Evolutionary conservation across 2,888 invertebrate genomes (phyloP), one percentile per base, ranked within the genome.

Genomic region (Abrostola triplasia): DNA sequence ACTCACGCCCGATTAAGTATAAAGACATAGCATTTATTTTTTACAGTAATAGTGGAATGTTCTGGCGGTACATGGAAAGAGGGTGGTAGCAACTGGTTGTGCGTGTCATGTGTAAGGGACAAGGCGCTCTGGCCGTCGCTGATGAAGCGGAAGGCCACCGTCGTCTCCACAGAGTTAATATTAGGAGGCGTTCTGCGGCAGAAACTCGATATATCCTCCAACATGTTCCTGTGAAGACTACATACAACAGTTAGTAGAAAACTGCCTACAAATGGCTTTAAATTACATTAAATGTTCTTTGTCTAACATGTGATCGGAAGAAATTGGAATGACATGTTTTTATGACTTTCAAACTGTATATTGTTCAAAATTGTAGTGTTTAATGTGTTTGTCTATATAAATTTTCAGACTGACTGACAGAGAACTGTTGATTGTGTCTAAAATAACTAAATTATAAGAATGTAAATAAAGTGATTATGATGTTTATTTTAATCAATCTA

Each of bases 21-120:
- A 40, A 7, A 9, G 40, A 40, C 40, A 10, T 40, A 40, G 63
- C 13, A 51, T 42, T 53, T 36, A 61, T 73, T 49, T 11, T 55
- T 85, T 81, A 4, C 86, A 94, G 94, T 88, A 70, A 94, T 94
- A 70, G 93, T 93, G 35, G 91, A 93, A 66, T 90, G 91, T 75
- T 93, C 93, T 0, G 94, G 94, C 13, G 94, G 94, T 0, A 70
- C 59, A 0, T 94, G 93, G 93, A 79, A 78, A 13, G 88, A 87
- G n/a, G 87, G 82, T 0, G 88, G 87, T 0, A 12, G 80, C 0
- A 72, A 76, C 36, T 93, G 94, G 93, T 51, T 92, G 0, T 91
- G 90, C 58, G 83, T 94, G 5, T 86, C 92, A 0, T 79, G 76
- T 1, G 4, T 63, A 0, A 83, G 81, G 0, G 94, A 93, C 70